Evolutionary conservation across 1,140 invertebrate species (phyloP).

Genomic region (silkworm (Bombyx mori)): DNA sequence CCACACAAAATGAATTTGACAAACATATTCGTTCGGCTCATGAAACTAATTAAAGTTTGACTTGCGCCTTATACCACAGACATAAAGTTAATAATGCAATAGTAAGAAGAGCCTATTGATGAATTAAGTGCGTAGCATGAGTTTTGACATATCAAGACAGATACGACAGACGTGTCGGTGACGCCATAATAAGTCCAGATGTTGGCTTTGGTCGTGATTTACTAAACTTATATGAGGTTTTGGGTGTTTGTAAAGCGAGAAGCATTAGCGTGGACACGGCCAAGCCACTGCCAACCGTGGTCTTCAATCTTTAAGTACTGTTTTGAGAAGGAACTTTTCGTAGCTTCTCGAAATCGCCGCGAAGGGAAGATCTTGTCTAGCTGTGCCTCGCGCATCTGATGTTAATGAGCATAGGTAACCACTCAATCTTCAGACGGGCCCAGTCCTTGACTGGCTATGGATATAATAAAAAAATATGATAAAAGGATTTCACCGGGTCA

Average conservation of each 20-base stretch:
- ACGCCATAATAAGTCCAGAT: slow-evolving; percentile 25
- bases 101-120: slow-evolving; percentile 1
- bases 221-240: neutral
- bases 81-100: slow-evolving; percentile 13
- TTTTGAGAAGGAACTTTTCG: too few species aligned
- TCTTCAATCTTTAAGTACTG: too few species aligned
- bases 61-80: slow-evolving; percentile 3
- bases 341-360: too few species aligned
- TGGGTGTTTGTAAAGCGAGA: neutral
- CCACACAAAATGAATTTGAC: neutral
- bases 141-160: slow-evolving; percentile 32
- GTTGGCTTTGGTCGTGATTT: slow-evolving; percentile 16
- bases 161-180: slow-evolving; percentile 30
- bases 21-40: slow-evolving; percentile 4
- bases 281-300: too few species aligned
- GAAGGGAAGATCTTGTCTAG: too few species aligned
- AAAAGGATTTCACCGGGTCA: too few species aligned
- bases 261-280: too few species aligned
- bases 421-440: too few species aligned
- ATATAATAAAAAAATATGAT: too few species aligned
- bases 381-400: too few species aligned
- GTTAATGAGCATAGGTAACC: too few species aligned
- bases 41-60: slow-evolving; percentile 9
- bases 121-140: slow-evolving; percentile 12
- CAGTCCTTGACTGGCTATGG: too few species aligned